Evolutionary conservation across 2,797 vertebrate species (phyloP).

Genomic region (Alfaro cultratus): DNA sequence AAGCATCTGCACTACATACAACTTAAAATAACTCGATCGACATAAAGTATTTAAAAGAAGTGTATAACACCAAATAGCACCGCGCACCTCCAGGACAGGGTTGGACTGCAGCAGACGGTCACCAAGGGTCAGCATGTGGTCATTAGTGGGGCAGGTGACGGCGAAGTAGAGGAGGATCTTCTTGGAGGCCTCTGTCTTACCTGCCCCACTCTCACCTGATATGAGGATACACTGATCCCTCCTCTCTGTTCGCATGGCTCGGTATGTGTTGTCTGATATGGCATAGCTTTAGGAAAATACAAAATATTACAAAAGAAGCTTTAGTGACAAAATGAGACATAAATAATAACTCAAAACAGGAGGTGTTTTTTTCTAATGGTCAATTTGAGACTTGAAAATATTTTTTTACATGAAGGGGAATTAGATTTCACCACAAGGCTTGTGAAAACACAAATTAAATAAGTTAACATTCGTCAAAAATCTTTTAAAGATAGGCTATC

Average conservation of each 20-base stretch:
- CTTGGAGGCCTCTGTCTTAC: constrained; percentile 96
- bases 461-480: not conserved
- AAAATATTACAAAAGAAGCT: not conserved
- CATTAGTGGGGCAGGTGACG: constrained; percentile 76
- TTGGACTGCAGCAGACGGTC: constrained; percentile 91
- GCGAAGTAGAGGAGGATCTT: constrained; percentile 95
- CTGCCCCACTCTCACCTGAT: constrained; percentile 90
- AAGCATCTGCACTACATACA: constrained; percentile 14
- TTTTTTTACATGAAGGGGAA: not conserved
- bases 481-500: not conserved
- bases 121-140: constrained; percentile 74
- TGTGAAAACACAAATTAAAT: not conserved
- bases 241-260: constrained; percentile 89
- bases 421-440: not conserved
- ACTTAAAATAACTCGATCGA: constrained; percentile 7
- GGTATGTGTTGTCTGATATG: constrained; percentile 93
- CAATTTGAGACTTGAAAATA: not conserved
- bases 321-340: not conserved
- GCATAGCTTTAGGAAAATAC: constrained; percentile 83
- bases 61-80: not conserved
- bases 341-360: not conserved
- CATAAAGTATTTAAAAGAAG: not conserved
- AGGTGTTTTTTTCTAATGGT: not conserved
- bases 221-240: constrained; percentile 89
- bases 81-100: constrained; percentile 91